Percentiles rank a stretch among this genome's conserved stretches.
phyloP scores from a whole-genome alignment of 2,888 invertebrate genomes.

The Bedellia somnulentella region DNA sequence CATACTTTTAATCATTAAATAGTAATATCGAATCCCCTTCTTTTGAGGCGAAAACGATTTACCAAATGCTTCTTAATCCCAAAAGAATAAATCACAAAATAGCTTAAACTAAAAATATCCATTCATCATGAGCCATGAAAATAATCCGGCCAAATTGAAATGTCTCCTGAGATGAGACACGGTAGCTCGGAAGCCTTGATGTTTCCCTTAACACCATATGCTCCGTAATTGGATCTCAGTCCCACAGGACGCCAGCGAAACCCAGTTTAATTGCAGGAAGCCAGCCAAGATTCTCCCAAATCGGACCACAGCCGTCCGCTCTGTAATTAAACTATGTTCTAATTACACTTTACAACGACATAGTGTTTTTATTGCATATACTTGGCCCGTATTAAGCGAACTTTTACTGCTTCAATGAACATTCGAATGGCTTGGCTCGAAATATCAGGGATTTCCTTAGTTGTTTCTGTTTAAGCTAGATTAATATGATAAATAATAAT shows the following conservation, averaged over 20 bases:
- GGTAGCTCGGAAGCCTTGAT: background rate
- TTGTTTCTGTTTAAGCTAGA: too few species aligned
- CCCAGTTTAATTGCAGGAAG: slow-evolving; percentile 42
- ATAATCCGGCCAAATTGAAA: background rate
- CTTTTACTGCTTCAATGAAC: slow-evolving; percentile 3
- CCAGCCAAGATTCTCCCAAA: slow-evolving; percentile 44
- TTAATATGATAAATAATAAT: too few species aligned
- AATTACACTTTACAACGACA: slow-evolving; percentile 39
- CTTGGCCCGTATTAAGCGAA: slow-evolving; percentile 3
- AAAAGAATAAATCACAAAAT: background rate
- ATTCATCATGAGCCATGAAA: background rate
- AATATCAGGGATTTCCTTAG: too few species aligned
- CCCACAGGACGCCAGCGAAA: slow-evolving; percentile 26
- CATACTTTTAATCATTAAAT: too few species aligned
- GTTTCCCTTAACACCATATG: background rate
- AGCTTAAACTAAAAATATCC: background rate
- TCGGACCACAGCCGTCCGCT: slow-evolving; percentile 19
- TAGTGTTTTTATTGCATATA: slow-evolving; percentile 29
- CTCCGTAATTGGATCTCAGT: slow-evolving; percentile 32
- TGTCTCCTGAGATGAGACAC: background rate
- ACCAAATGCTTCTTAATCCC: background rate
- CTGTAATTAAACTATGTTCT: slow-evolving; percentile 49
- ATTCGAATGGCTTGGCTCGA: slow-evolving; percentile 1
- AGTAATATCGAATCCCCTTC: too few species aligned
- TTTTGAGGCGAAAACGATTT: too few species aligned